Percentiles rank a stretch among this genome's conserved stretches.
phyloP scores from a whole-genome alignment of 2,888 invertebrate species.

The Carcina quercana region DNA sequence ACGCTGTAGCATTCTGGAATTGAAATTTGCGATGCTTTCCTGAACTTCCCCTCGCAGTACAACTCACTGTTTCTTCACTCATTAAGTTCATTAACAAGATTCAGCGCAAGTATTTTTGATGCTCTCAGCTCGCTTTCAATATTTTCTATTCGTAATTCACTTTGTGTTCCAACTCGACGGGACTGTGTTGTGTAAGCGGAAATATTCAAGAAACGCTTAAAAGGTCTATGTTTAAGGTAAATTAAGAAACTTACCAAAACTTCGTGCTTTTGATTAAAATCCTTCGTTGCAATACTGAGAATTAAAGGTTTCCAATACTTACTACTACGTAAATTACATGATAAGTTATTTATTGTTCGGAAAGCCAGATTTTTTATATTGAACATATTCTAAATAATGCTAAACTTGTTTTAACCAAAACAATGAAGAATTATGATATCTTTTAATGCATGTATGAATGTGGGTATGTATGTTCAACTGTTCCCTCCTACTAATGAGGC shows the following conservation, averaged over 20 bases:
- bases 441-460: too few relatives aligned
- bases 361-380: too few relatives aligned
- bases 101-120: conserved; percentile 62
- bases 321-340: too few relatives aligned
- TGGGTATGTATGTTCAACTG: too few relatives aligned
- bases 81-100: conserved; percentile 68
- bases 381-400: too few relatives aligned
- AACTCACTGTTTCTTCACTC: conserved; percentile 55
- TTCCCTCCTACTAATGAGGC: too few relatives aligned
- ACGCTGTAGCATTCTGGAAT: conserved; percentile 46
- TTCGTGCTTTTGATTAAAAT: conserved; percentile 66
- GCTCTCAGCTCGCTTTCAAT: conserved; percentile 53
- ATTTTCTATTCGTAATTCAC: conserved; percentile 60
- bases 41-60: conserved; percentile 43
- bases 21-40: conserved; percentile 54
- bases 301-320: too few relatives aligned
- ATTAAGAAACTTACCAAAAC: conserved; percentile 67
- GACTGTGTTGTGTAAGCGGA: conserved; percentile 57
- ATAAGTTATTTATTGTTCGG: too few relatives aligned
- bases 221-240: conserved; percentile 67
- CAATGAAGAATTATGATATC: too few relatives aligned
- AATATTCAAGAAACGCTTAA: conserved; percentile 64
- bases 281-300: too few relatives aligned
- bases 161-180: conserved; percentile 46
- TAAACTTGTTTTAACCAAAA: too few relatives aligned